These are phyloP conservation scores for Pseudolaguvia tuberculata DNA, from an alignment of 2,113 vertebrate genomes.

Conservation along the genomic window DNA sequence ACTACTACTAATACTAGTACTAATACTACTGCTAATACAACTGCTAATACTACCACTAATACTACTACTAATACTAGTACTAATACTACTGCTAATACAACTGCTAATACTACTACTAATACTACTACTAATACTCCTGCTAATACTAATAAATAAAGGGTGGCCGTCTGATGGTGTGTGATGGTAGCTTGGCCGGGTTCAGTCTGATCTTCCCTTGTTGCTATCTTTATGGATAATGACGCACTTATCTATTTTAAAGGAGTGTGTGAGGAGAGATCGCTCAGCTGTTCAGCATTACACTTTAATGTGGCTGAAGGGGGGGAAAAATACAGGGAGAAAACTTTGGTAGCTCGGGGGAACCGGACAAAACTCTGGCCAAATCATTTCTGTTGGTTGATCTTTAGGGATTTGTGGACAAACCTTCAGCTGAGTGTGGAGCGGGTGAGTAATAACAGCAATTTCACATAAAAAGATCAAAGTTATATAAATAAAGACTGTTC, in stretches of 20 bases:
- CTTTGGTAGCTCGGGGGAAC: slow-evolving; percentile 50
- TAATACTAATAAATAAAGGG: too few species aligned
- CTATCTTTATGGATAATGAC: slow-evolving; percentile 67
- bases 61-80: too few species aligned
- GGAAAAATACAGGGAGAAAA: slow-evolving; percentile 47
- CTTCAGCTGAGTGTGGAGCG: slow-evolving; percentile 32
- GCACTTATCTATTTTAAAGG: slow-evolving; percentile 69
- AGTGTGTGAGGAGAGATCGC: slow-evolving; percentile 66
- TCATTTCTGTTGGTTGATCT: slow-evolving; percentile 52
- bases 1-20: too few species aligned
- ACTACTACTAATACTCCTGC: too few species aligned
- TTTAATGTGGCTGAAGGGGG: slow-evolving; percentile 52
- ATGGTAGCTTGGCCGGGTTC: background rate
- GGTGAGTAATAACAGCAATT: slow-evolving; percentile 53
- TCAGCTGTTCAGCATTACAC: slow-evolving; percentile 70
- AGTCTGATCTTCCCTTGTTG: slow-evolving; percentile 29
- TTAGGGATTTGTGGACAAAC: slow-evolving; percentile 51
- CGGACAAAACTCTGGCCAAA: slow-evolving; percentile 46
- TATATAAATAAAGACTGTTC: too few species aligned
- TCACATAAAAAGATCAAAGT: too few species aligned
- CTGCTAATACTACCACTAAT: too few species aligned
- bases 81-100: too few species aligned
- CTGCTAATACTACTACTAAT: too few species aligned
- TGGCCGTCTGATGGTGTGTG: too few species aligned
- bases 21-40: too few species aligned